Conservation (phyloP, 1,140 invertebrate genomes). For the Planococcus citri region DNA sequence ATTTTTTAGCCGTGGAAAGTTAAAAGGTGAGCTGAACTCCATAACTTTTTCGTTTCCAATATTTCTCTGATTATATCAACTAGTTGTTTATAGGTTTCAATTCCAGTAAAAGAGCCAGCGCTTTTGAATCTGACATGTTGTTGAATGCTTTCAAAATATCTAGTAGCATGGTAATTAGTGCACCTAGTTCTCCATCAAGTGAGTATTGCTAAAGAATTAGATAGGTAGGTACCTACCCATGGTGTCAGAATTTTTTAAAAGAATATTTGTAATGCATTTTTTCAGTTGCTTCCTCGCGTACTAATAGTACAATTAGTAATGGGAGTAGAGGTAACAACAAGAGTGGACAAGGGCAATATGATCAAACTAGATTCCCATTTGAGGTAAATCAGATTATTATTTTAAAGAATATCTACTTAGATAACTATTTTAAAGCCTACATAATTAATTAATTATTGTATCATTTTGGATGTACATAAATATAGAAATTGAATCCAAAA, state of each 20-base stretch:
- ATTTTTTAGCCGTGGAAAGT: conserved; percentile 53
- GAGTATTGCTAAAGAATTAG: neutral
- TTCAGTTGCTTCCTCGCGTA: neutral
- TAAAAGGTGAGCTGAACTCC: conserved; percentile 35
- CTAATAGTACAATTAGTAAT: neutral
- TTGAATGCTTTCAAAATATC: too few species aligned
- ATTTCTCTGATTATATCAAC: neutral
- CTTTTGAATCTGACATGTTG: too few species aligned
- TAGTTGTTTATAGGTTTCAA: conserved; percentile 31
- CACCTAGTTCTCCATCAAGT: too few species aligned
- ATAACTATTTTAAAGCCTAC: neutral
- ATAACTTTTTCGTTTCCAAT: neutral
- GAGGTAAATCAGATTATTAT: too few species aligned
- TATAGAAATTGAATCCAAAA: neutral
- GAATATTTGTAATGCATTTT: neutral
- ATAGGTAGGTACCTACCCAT: too few species aligned
- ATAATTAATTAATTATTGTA: neutral
- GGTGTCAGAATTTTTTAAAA: neutral
- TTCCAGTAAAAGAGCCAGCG: too few species aligned
- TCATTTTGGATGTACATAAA: too few species aligned
- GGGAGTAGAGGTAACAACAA: neutral
- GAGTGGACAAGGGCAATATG: too few species aligned
- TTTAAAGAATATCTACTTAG: too few species aligned
- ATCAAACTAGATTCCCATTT: too few species aligned
- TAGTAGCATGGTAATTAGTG: too few species aligned